These are phyloP conservation scores for Lycodopsis pacificus DNA, from an alignment of 2,797 vertebrate genomes.

Conservation along the genomic window DNA sequence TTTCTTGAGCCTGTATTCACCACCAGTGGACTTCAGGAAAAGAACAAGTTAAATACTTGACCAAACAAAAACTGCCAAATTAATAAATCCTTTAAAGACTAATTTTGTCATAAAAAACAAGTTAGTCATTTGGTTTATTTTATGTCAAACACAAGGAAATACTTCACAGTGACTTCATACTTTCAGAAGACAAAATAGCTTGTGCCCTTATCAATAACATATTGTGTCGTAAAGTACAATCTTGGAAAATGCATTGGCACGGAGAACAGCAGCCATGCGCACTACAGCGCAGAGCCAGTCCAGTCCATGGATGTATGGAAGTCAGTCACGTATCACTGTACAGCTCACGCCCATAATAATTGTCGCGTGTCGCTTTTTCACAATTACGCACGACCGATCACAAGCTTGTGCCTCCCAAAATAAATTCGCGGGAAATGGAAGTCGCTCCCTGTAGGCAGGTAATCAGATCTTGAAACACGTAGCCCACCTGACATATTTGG, in stretches of 20 bases:
- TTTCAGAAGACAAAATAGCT: not conserved
- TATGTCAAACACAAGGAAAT: not conserved
- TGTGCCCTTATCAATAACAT: not conserved
- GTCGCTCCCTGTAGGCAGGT: not conserved
- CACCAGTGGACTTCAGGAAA: not conserved
- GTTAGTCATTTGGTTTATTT: not conserved
- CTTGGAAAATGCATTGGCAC: not conserved
- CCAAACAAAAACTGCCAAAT: not conserved
- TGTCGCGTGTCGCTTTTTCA: not conserved
- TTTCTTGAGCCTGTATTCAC: not conserved
- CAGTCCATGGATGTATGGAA: conserved; percentile 15
- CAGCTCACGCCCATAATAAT: not conserved
- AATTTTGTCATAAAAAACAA: not conserved
- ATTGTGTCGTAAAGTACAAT: not conserved
- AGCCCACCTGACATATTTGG: not conserved
- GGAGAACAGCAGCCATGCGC: conserved; percentile 16
- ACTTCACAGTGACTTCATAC: rapidly evolving
- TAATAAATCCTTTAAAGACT: not conserved
- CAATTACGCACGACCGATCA: conserved; percentile 16
- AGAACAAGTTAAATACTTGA: not conserved
- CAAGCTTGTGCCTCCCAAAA: not conserved
- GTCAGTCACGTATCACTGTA: conserved; percentile 49
- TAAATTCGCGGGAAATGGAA: not conserved
- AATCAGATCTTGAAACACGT: not conserved
- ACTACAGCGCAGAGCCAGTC: not conserved